Evolutionary conservation across 2,888 invertebrate species (phyloP).

Genomic region (Galerucella calmariensis): DNA sequence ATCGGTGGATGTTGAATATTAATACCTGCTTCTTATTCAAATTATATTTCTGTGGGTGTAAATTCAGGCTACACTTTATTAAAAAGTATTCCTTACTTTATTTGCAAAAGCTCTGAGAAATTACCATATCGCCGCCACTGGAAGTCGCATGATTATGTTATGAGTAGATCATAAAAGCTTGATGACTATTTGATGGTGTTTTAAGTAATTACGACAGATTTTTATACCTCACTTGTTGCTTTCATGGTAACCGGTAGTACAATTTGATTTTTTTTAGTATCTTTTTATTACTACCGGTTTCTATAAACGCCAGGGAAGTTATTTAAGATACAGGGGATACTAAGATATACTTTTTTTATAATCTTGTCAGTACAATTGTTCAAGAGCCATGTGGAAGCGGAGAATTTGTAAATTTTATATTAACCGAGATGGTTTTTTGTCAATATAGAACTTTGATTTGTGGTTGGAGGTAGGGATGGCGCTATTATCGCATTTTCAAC

Average conservation of each 20-base stretch:
- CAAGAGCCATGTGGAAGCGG: too few species aligned
- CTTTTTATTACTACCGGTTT: conserved; percentile 10
- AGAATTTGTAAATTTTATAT: too few species aligned
- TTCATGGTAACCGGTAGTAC: conserved; percentile 26
- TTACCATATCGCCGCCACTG: conserved; percentile 37
- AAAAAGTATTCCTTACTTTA: conserved; percentile 4
- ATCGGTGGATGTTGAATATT: too few species aligned
- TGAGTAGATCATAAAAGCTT: conserved; percentile 61
- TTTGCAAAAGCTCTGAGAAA: conserved; percentile 3
- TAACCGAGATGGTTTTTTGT: too few species aligned
- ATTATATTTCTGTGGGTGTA: too few species aligned
- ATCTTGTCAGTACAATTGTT: not conserved
- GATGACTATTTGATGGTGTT: conserved; percentile 60
- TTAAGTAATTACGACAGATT: conserved; percentile 61
- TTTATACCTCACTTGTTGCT: conserved; percentile 61
- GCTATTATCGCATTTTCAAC: too few species aligned
- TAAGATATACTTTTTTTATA: not conserved
- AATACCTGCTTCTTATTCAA: too few species aligned
- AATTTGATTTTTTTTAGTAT: conserved; percentile 16
- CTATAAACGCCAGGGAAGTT: not conserved
- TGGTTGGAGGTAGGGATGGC: too few species aligned
- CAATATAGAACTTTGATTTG: too few species aligned
- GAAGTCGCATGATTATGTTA: conserved; percentile 59
- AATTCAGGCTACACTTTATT: too few species aligned
- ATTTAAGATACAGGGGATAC: not conserved